Percentiles rank a stretch among this genome's conserved stretches.
Evolutionary conservation across 1,140 invertebrate genomes (phyloP).

Genomic region (Wasmannia auropunctata): DNA sequence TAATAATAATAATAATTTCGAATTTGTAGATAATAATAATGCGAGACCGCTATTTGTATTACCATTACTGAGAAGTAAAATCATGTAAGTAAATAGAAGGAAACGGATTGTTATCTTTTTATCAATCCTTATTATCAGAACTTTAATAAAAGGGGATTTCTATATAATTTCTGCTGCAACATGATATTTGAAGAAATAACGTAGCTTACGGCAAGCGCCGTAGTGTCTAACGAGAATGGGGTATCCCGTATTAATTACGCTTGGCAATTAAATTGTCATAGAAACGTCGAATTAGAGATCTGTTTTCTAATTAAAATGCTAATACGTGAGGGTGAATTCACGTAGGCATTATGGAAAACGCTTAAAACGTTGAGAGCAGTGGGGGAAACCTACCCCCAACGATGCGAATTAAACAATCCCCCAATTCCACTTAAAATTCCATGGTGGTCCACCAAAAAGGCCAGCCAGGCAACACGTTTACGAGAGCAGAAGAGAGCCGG

Average conservation of each 20-base stretch:
- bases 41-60: not conserved
- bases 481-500: slow-evolving; percentile 44
- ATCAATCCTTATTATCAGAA: not conserved
- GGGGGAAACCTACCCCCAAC: slow-evolving; percentile 8
- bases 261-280: slow-evolving; percentile 62
- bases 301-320: slow-evolving; percentile 75
- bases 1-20: not conserved
- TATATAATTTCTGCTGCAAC: not conserved
- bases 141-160: not conserved
- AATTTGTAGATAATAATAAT: not conserved
- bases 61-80: not conserved
- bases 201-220: not conserved
- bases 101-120: not conserved
- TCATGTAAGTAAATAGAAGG: not conserved
- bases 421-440: slow-evolving; percentile 73
- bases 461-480: slow-evolving; percentile 56
- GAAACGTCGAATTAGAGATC: slow-evolving; percentile 59
- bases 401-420: slow-evolving; percentile 74
- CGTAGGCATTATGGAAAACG: slow-evolving; percentile 70
- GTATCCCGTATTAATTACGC: slow-evolving; percentile 54
- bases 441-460: slow-evolving; percentile 68
- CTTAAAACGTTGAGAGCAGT: slow-evolving; percentile 63
- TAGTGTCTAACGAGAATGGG: not conserved
- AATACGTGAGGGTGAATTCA: slow-evolving; percentile 64
- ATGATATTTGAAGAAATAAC: slow-evolving; percentile 28